phyloP scores from a whole-genome alignment of 1,140 invertebrate genomes.

The Caenorhabditis elegans region DNA sequence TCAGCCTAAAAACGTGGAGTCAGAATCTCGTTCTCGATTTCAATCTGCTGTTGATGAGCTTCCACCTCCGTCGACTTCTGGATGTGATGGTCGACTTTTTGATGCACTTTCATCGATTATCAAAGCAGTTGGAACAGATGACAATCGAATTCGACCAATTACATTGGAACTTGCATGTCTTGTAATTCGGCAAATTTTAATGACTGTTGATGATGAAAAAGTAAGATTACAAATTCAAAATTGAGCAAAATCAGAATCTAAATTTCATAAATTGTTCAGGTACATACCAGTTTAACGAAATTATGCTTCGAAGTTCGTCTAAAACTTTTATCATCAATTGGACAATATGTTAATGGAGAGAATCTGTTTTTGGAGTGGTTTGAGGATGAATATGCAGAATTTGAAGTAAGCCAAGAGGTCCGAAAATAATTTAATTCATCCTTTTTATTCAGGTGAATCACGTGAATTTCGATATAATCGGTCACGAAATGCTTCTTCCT shows the following conservation, averaged over 20 bases:
- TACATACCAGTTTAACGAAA: not conserved
- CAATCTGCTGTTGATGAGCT: slow-evolving; percentile 10
- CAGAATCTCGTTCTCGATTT: not conserved
- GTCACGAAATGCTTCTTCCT: slow-evolving; percentile 84
- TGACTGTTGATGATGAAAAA: slow-evolving; percentile 70
- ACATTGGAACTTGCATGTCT: slow-evolving; percentile 85
- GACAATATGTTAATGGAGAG: slow-evolving; percentile 87
- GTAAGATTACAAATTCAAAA: slow-evolving; percentile 5
- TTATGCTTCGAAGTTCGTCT: not conserved
- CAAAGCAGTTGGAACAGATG: slow-evolving; percentile 67
- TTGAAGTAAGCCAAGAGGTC: slow-evolving; percentile 73
- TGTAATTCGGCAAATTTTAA: slow-evolving; percentile 73
- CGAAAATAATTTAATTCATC: no score
- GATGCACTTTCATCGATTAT: slow-evolving; percentile 54
- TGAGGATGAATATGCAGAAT: slow-evolving; percentile 92
- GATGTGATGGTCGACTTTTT: slow-evolving; percentile 16
- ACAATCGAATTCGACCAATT: slow-evolving; percentile 78
- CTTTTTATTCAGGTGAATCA: slow-evolving; percentile 69
- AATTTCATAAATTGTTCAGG: not conserved
- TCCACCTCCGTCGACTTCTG: not conserved
- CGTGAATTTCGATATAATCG: slow-evolving; percentile 69
- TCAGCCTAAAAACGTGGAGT: not conserved
- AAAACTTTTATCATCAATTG: not conserved
- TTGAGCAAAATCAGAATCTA: not conserved
- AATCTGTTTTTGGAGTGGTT: slow-evolving; percentile 98